phyloP scores from a whole-genome alignment of 2,113 vertebrate genomes.

The Nannospalax galili region DNA sequence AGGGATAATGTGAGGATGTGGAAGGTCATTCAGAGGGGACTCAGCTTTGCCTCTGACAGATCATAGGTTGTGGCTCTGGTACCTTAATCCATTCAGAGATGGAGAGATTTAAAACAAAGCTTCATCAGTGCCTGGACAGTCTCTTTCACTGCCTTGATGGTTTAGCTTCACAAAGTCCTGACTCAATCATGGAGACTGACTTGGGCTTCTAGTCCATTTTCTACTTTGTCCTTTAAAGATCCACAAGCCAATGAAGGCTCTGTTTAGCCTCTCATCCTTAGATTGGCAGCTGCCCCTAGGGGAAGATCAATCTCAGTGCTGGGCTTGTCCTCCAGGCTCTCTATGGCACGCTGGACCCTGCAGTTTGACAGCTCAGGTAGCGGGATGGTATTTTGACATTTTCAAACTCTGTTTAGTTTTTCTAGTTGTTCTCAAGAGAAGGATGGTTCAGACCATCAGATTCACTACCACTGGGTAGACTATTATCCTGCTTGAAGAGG shows the following conservation, averaged over 20 bases:
- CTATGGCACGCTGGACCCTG: background rate
- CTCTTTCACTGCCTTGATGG: background rate
- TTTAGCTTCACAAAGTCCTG: background rate
- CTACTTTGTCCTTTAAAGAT: background rate
- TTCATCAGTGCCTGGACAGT: background rate
- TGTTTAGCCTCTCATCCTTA: background rate
- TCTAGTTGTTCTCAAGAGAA: conserved; percentile 4
- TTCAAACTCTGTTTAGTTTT: background rate
- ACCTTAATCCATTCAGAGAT: background rate
- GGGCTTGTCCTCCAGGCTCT: background rate
- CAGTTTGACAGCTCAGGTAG: background rate
- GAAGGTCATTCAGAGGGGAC: background rate
- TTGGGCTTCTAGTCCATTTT: background rate
- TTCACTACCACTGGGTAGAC: background rate
- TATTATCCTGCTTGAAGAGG: background rate
- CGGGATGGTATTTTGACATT: background rate
- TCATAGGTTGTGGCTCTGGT: background rate
- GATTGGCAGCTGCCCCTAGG: background rate
- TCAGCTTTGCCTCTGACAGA: background rate
- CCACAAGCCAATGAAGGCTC: background rate
- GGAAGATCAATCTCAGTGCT: background rate
- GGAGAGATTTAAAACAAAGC: background rate
- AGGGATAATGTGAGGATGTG: background rate
- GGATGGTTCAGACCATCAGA: background rate
- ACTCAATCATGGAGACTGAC: background rate